Conservation (phyloP, 2,113 vertebrate genomes). For the Scopus umbretta region DNA sequence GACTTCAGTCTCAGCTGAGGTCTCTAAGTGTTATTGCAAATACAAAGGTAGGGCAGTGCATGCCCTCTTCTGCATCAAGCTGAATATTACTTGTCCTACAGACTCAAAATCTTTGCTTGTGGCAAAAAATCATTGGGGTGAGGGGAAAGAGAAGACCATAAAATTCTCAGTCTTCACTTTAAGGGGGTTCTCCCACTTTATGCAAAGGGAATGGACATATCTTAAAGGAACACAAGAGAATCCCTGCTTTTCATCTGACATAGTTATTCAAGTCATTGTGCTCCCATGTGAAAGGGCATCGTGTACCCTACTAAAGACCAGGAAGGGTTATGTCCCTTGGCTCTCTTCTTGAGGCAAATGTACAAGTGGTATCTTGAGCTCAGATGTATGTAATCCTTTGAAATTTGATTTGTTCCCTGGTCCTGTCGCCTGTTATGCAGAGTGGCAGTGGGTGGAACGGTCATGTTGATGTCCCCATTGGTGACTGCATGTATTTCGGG, state of each 20-base stretch:
- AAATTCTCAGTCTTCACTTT: not conserved
- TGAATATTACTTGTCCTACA: not conserved
- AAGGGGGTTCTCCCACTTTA: not conserved
- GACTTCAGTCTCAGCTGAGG: not conserved
- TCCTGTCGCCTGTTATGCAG: not conserved
- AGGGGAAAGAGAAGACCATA: not conserved
- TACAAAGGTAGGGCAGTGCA: not conserved
- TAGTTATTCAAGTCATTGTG: not conserved
- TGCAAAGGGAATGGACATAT: not conserved
- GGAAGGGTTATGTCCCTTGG: not conserved
- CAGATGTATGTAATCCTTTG: conserved; percentile 58
- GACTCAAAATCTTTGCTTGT: not conserved
- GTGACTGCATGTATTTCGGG: conserved; percentile 18
- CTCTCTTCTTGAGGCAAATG: conserved; percentile 48
- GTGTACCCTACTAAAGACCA: not conserved
- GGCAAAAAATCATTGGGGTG: rapidly evolving
- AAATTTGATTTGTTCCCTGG: conserved; percentile 62
- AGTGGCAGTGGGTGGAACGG: conserved; percentile 42
- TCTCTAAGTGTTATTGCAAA: not conserved
- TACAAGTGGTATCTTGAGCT: conserved; percentile 48
- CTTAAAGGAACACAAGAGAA: not conserved
- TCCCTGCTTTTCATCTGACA: not conserved
- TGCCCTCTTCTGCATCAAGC: not conserved
- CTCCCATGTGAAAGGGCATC: not conserved
- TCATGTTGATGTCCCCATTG: conserved; percentile 27